phyloP scores from a whole-genome alignment of 2,888 invertebrate genomes.

The Athrips mouffetella region DNA sequence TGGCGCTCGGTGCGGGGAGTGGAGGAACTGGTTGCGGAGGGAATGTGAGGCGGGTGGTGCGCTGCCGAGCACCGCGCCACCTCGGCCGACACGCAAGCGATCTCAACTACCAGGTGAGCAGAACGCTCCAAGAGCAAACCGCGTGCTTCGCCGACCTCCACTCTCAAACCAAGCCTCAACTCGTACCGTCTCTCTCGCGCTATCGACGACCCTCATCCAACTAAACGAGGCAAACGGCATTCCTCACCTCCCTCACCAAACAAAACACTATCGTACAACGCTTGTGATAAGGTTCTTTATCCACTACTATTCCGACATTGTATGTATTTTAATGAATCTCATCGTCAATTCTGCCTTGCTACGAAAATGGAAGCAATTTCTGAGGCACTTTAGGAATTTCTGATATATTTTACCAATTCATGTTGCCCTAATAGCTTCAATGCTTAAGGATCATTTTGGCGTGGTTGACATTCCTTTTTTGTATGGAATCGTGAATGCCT shows the following conservation, averaged over 20 bases:
- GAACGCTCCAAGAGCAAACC: conserved; percentile 29
- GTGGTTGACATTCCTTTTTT: conserved; percentile 69
- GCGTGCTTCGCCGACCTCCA: conserved; percentile 34
- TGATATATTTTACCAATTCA: conserved; percentile 55
- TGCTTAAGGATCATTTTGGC: conserved; percentile 75
- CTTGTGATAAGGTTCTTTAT: conserved; percentile 35
- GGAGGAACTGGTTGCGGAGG: conserved; percentile 12
- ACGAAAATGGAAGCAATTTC: conserved; percentile 57
- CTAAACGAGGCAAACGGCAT: conserved; percentile 48
- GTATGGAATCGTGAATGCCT: conserved; percentile 36
- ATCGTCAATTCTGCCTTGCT: conserved; percentile 40
- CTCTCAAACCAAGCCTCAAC: conserved; percentile 20
- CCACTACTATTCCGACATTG: conserved; percentile 22
- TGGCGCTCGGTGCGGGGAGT: conserved; percentile 12
- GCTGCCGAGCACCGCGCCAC: conserved; percentile 64
- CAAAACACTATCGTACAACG: conserved; percentile 31
- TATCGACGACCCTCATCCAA: conserved; percentile 43
- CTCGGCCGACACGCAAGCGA: conserved; percentile 75
- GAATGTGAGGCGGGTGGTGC: conserved; percentile 14
- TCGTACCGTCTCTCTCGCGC: conserved; percentile 46
- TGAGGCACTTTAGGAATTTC: conserved; percentile 61
- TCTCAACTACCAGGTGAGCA: conserved; percentile 66
- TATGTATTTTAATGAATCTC: conserved; percentile 40
- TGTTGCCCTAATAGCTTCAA: conserved; percentile 63
- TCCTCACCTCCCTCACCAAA: conserved; percentile 30